phyloP scores from a whole-genome alignment of 2,797 vertebrate species.

The Peromyscus eremicus region DNA sequence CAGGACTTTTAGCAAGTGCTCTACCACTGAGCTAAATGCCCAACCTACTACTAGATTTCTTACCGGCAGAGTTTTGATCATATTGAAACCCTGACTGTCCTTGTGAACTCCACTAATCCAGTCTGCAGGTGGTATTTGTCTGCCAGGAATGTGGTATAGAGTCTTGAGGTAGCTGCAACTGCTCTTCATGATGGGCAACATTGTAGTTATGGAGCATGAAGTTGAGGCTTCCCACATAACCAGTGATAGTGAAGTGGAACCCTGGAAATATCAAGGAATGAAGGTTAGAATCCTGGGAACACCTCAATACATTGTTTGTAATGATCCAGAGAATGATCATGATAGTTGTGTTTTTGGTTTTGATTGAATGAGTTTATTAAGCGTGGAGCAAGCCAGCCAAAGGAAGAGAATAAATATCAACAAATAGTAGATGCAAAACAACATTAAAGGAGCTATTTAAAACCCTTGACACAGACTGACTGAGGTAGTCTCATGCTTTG shows the following conservation, averaged over 20 bases:
- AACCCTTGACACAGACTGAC: not conserved
- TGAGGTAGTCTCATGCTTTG: not conserved
- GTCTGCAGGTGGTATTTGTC: not conserved
- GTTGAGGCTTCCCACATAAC: slow-evolving; percentile 52
- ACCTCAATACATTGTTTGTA: not conserved
- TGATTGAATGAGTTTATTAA: not conserved
- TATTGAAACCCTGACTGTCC: slow-evolving; percentile 68
- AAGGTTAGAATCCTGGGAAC: not conserved
- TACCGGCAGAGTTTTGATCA: slow-evolving; percentile 82
- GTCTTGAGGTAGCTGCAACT: slow-evolving; percentile 80
- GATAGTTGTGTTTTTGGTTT: not conserved
- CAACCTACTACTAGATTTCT: slow-evolving; percentile 57
- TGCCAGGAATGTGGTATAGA: slow-evolving; percentile 60
- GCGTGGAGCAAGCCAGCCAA: not conserved
- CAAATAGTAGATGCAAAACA: not conserved
- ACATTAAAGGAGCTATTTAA: not conserved
- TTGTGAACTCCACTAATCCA: slow-evolving; percentile 69
- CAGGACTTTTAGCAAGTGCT: too few relatives aligned
- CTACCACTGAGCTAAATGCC: too few relatives aligned
- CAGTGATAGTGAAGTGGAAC: slow-evolving; percentile 70
- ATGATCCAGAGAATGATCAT: not conserved
- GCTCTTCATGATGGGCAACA: slow-evolving; percentile 78
- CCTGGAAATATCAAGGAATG: slow-evolving; percentile 48
- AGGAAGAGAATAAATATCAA: not conserved
- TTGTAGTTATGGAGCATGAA: slow-evolving; percentile 63